These are phyloP conservation scores for Speoplatyrhinus poulsoni DNA, from an alignment of 2,113 vertebrate species.

Conservation along the genomic window DNA sequence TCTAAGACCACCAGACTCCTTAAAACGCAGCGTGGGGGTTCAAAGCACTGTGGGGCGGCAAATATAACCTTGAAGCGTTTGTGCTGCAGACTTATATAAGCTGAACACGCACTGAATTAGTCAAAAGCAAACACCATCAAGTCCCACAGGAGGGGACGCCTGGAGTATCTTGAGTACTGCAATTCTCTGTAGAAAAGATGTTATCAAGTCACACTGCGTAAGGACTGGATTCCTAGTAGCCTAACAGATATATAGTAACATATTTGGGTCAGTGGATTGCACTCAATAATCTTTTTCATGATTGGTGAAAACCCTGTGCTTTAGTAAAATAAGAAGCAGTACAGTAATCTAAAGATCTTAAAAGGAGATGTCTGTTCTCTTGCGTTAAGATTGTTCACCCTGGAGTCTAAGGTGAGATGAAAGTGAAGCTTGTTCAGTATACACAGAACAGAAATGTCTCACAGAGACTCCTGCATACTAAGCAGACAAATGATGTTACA, in stretches of 20 bases:
- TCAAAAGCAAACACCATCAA: constrained; percentile 12
- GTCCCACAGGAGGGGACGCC: constrained; percentile 24
- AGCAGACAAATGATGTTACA: too few relatives aligned
- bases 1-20: background rate
- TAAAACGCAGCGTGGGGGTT: background rate
- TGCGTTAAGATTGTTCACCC: constrained; percentile 48
- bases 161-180: constrained; percentile 9
- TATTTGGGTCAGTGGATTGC: constrained; percentile 47
- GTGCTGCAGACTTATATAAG: constrained; percentile 21
- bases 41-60: constrained; percentile 2
- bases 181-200: background rate
- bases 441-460: background rate
- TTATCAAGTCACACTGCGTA: constrained; percentile 7
- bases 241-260: constrained; percentile 7
- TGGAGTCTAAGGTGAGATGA: constrained; percentile 45
- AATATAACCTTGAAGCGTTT: constrained; percentile 14
- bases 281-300: constrained; percentile 37
- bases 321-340: constrained; percentile 27
- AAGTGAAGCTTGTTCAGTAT: constrained; percentile 14
- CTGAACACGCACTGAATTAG: constrained; percentile 23
- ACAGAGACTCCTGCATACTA: too few relatives aligned
- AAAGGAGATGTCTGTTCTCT: constrained; percentile 28
- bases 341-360: constrained; percentile 21
- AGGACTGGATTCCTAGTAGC: background rate
- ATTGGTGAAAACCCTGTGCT: constrained; percentile 29